Evolutionary conservation across 2,797 vertebrate genomes (phyloP).

Genomic region (Pangasius krempfi): DNA sequence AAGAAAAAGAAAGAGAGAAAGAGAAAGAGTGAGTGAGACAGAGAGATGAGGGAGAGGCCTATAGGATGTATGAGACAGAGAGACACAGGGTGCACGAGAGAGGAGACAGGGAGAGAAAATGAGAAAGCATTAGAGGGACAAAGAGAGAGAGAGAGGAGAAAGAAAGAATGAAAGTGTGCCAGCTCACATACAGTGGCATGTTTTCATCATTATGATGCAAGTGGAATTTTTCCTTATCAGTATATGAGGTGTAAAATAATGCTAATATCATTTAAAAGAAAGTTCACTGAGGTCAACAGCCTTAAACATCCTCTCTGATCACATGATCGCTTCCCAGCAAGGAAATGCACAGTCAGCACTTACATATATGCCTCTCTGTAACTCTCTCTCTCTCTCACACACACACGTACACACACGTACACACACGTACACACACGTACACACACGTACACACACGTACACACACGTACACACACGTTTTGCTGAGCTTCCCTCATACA

Average conservation of each 20-base stretch:
- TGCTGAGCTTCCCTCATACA: slow-evolving; percentile 8
- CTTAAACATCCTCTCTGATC: slow-evolving; percentile 18
- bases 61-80: neutral
- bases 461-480: neutral
- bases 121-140: neutral
- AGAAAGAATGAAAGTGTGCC: neutral
- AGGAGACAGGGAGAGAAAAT: neutral
- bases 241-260: slow-evolving; percentile 40
- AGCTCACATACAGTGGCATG: slow-evolving; percentile 33
- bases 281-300: slow-evolving; percentile 30
- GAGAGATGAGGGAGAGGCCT: neutral
- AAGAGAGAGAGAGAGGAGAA: slow-evolving; percentile 27
- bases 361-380: neutral
- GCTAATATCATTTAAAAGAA: slow-evolving; percentile 15
- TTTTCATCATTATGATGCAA: slow-evolving; percentile 38
- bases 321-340: slow-evolving; percentile 13
- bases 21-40: neutral
- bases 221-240: slow-evolving; percentile 24
- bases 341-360: slow-evolving; percentile 26
- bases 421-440: neutral
- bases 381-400: neutral
- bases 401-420: neutral
- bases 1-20: neutral
- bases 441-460: neutral
- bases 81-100: neutral